Evolutionary conservation across 35 echinoderm and acorn worm species (phyloP), one percentile per base, ranked within the genome.

Genomic region (Apostichopus californicus): DNA sequence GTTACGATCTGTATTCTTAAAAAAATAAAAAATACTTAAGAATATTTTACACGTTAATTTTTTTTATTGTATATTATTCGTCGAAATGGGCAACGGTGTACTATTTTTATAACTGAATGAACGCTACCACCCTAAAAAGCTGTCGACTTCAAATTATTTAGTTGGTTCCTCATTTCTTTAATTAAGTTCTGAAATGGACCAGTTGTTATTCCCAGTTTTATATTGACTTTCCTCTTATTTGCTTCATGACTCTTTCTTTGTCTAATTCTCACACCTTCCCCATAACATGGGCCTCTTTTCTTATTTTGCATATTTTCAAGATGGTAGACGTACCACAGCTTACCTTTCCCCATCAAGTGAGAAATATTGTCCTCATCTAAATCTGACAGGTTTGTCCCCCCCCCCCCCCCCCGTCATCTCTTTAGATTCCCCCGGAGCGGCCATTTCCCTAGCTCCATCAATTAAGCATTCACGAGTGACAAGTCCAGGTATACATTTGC

Each of bases 401-500:
- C 23, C 81, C 14, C 15, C 58, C 81, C 14, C 17, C 58, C 57
- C 55, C 28, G 14, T 15, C 80, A 53, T 46, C 34, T 46, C 34
- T 17, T 68, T 68, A 22, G 17, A 75, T 75, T 85, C 81, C 81
- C 81, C 55, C 10, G 14, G 81, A 85, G 81, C 81, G 58, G 20
- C 54, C 13, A 22, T 20, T 46, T 85, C 81, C 57, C 57, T 55
- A 24, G 52, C 81, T 85, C 55, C 52, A 55, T 85, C 81, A 85
- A 85, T 85, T 85, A 85, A 59, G 15, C 81, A 85, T 85, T 59
- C 55, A 85, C 55, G n/a, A 85, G 57, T 85, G 81, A 85, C 81
- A 85, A 84, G 81, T 85, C 81, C 55, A 85, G 81, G 81, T 85
- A 85, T 85, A 85, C 81, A 85, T 85, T 85, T 85, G 81, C 54